Conservation (phyloP, 2,888 invertebrate species). For the Eupithecia vulgata region DNA sequence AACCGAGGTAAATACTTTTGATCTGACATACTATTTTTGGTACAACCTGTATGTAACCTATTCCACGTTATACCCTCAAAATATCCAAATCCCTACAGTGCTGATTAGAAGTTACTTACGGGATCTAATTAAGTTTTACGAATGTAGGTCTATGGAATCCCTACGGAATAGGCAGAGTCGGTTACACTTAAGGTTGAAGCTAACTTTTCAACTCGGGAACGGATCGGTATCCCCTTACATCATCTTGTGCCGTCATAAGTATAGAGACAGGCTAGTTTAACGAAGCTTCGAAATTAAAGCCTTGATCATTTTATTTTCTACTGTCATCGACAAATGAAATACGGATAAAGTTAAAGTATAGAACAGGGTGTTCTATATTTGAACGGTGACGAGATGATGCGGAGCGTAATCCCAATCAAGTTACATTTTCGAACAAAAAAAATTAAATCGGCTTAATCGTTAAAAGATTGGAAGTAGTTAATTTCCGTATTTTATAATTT, state of each 20-base stretch:
- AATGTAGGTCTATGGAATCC: conserved; percentile 19
- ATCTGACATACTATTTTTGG: not conserved
- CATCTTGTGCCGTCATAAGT: not conserved
- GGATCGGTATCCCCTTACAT: not conserved
- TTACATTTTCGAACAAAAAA: too few species aligned
- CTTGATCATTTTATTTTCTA: not conserved
- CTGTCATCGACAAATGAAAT: too few species aligned
- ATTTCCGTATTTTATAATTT: too few species aligned
- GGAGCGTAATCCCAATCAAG: too few species aligned
- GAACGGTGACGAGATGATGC: too few species aligned
- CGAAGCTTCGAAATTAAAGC: not conserved
- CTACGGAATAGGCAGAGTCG: conserved; percentile 11
- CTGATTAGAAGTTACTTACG: conserved; percentile 15
- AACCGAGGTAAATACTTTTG: not conserved
- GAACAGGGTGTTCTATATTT: too few species aligned
- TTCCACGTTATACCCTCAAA: not conserved
- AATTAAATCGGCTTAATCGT: too few species aligned
- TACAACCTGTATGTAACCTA: not conserved
- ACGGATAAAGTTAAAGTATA: too few species aligned
- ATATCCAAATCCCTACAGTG: conserved; percentile 7
- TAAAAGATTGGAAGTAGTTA: too few species aligned
- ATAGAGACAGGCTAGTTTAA: not conserved
- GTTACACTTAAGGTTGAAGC: conserved; percentile 11
- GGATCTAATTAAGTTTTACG: conserved; percentile 17
- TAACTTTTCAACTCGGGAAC: not conserved